Evolutionary conservation across 64 coral and sea anemone genomes (phyloP).

Genomic region (Pachyseris speciosa): DNA sequence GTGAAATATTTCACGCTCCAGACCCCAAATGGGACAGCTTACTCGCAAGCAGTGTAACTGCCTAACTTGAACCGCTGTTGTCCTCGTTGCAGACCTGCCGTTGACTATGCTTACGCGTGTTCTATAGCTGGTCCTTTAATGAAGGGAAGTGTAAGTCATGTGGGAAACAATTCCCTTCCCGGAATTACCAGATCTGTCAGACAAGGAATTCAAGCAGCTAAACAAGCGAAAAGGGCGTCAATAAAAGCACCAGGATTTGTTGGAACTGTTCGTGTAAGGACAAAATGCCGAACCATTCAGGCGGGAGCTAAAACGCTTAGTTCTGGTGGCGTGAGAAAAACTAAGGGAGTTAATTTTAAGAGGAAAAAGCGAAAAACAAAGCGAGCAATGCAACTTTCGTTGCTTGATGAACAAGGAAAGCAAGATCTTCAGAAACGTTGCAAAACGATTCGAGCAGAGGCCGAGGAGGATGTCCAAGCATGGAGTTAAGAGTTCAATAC

Average conservation of each 20-base stretch:
- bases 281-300: not conserved
- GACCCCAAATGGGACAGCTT: no score
- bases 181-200: not conserved
- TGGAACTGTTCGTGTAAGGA: not conserved
- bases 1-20: no score
- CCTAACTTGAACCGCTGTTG: not conserved
- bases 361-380: not conserved
- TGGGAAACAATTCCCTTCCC: not conserved
- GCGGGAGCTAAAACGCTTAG: not conserved
- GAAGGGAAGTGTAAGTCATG: not conserved
- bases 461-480: not conserved
- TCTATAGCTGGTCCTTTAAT: not conserved
- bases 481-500: not conserved
- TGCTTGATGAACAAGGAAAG: conserved; percentile 5
- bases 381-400: not conserved
- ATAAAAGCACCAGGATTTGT: not conserved
- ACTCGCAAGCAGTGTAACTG: not conserved
- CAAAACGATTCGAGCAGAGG: not conserved
- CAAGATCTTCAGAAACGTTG: not conserved
- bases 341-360: not conserved
- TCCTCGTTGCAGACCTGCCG: conserved; percentile 14
- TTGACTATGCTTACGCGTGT: conserved; percentile 54
- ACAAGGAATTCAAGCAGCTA: conserved; percentile 14
- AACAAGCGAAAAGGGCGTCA: not conserved
- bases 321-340: not conserved